phyloP scores from a whole-genome alignment of 64 coral and sea anemone species.

The Exaiptasia diaphana region DNA sequence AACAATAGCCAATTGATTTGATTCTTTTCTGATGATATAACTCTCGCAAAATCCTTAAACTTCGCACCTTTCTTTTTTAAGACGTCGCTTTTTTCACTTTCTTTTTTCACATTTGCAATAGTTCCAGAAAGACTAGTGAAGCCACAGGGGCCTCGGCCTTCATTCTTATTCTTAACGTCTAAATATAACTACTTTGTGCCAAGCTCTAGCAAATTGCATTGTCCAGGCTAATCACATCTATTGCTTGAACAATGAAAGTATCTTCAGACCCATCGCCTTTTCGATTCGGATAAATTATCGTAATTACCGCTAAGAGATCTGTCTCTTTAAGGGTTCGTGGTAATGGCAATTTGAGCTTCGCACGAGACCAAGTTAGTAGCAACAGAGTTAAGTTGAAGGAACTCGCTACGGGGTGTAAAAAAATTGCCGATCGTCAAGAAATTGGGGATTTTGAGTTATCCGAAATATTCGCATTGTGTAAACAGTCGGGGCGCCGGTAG shows the following conservation, averaged over 20 bases:
- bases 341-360: background rate
- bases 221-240: conserved; percentile 23
- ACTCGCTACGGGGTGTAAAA: background rate
- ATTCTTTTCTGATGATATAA: too few species aligned
- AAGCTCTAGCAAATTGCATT: background rate
- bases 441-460: conserved; percentile 81
- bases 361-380: background rate
- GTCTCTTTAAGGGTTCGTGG: conserved; percentile 8
- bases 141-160: too few species aligned
- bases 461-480: conserved; percentile 84
- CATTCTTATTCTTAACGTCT: background rate
- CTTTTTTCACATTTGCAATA: too few species aligned
- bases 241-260: conserved; percentile 16
- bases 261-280: conserved; percentile 13
- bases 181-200: background rate
- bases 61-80: too few species aligned
- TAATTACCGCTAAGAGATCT: conserved; percentile 10
- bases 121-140: too few species aligned
- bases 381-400: background rate
- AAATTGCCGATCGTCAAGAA: conserved; percentile 16
- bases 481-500: conserved; percentile 49
- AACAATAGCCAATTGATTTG: conserved; percentile 13
- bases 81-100: too few species aligned
- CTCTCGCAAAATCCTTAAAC: too few species aligned
- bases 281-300: conserved; percentile 13